phyloP scores from a whole-genome alignment of 2,888 invertebrate genomes.

The Zaprionus lineosus region DNA sequence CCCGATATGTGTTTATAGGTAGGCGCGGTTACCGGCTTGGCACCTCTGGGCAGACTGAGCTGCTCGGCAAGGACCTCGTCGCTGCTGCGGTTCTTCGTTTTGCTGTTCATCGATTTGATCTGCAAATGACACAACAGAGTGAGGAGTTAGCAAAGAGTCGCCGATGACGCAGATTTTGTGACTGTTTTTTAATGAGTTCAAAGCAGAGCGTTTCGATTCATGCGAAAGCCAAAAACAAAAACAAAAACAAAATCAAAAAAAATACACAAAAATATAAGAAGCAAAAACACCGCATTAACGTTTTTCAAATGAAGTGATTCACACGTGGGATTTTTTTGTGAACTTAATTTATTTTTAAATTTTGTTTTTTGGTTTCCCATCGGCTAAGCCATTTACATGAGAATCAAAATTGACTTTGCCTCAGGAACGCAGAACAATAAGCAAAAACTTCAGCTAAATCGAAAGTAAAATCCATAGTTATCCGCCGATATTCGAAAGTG shows the following conservation, averaged over 20 bases:
- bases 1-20: conserved; percentile 66
- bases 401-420: conserved; percentile 34
- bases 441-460: conserved; percentile 8
- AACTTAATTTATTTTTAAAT: conserved; percentile 17
- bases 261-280: conserved; percentile 36
- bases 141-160: conserved; percentile 4
- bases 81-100: conserved; percentile 69
- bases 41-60: conserved; percentile 60
- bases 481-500: conserved; percentile 9
- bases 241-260: too few relatives aligned
- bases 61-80: conserved; percentile 76
- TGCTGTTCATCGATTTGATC: conserved; percentile 71
- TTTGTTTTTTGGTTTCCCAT: conserved; percentile 20
- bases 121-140: conserved; percentile 16
- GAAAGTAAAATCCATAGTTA: conserved; percentile 40
- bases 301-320: conserved; percentile 70
- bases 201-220: conserved; percentile 50
- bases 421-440: conserved; percentile 49
- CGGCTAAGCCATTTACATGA: conserved; percentile 58
- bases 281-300: conserved; percentile 36
- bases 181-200: conserved; percentile 49
- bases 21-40: conserved; percentile 41
- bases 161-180: conserved; percentile 32
- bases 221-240: too few relatives aligned
- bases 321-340: conserved; percentile 39